phyloP scores from a whole-genome alignment of 2,888 invertebrate genomes.

The Drosophila putrida region DNA sequence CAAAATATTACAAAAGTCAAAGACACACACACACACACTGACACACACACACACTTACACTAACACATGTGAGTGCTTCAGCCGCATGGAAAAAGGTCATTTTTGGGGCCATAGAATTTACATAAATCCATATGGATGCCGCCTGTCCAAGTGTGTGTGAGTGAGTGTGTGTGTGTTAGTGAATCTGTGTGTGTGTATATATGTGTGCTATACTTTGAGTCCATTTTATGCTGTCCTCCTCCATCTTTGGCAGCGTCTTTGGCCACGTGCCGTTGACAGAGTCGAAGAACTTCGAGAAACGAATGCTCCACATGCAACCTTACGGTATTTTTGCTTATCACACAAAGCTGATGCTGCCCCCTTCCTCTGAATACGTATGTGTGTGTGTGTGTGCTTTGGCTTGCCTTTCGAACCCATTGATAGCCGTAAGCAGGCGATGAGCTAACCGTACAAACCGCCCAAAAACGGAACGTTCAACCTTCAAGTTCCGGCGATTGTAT shows the following conservation, averaged over 20 bases:
- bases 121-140: slow-evolving; percentile 84
- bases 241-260: slow-evolving; percentile 51
- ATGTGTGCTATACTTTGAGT: slow-evolving; percentile 8
- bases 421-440: slow-evolving; percentile 60
- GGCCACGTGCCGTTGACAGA: slow-evolving; percentile 60
- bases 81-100: slow-evolving; percentile 80
- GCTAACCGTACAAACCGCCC: slow-evolving; percentile 45
- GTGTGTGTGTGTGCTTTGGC: slow-evolving; percentile 36
- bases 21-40: slow-evolving; percentile 61
- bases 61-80: slow-evolving; percentile 31
- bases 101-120: slow-evolving; percentile 81
- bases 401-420: slow-evolving; percentile 70
- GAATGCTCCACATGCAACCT: slow-evolving; percentile 53
- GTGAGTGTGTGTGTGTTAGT: neutral
- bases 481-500: slow-evolving; percentile 61
- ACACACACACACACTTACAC: slow-evolving; percentile 8
- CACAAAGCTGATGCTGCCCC: slow-evolving; percentile 40
- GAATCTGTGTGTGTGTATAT: slow-evolving; percentile 2
- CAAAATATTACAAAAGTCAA: slow-evolving; percentile 84
- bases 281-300: slow-evolving; percentile 36
- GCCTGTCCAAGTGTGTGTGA: slow-evolving; percentile 55
- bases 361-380: neutral
- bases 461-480: slow-evolving; percentile 43
- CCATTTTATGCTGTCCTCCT: slow-evolving; percentile 46
- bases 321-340: slow-evolving; percentile 63